Base-by-base conservation (phyloP, 2,888 invertebrate species). In the Dryobota labecula region DNA sequence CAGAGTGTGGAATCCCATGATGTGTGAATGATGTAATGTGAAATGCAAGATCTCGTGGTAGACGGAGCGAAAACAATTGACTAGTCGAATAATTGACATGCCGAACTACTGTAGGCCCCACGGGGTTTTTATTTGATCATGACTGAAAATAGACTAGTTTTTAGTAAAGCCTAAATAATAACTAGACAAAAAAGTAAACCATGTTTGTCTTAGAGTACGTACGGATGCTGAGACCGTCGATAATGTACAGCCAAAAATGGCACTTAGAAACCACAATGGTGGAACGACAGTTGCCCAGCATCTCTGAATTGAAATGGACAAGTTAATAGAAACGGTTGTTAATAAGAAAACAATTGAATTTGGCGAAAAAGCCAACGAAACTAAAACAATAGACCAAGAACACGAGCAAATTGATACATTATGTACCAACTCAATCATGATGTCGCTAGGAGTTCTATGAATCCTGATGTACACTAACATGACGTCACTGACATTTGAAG, bases 31-130 rank as follows among this genome's bases (percentile, higher is more conserved):
- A 43, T 43, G 20, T 27, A 45, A 56, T 60, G 1, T 49, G 61
- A 62, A 79, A 76, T 75, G 71, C 56, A 13, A 18, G 38, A n/a
- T 75, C 51, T 80, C 75, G 38, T 80, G 72, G 85, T 85, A 84
- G 64, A 53, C 6, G 75, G 72, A 61, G 30, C 24, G 49, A 73
- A 78, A 78, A 83, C 82, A 83, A 85, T 85, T 83, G 76, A 75
- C 49, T 45, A 33, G 65, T 82, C 70, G 36, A 54, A 73, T 78
- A 84, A 80, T 80, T 85, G 75, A 80, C 70, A 72, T 60, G 20
- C 62, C 41, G 51, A 61, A 76, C 75, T 84, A 82, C 82, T 73
- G 85, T 76, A 38, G 72, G 70, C 73, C 73, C 82, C 82, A 82
- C 43, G 70, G 80, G 61, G 76, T 60, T 80, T 76, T 70, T 62